Evolutionary conservation across 1,140 invertebrate genomes (phyloP), one percentile per base, ranked within the genome.

Genomic region (Acromyrmex heyeri): DNA sequence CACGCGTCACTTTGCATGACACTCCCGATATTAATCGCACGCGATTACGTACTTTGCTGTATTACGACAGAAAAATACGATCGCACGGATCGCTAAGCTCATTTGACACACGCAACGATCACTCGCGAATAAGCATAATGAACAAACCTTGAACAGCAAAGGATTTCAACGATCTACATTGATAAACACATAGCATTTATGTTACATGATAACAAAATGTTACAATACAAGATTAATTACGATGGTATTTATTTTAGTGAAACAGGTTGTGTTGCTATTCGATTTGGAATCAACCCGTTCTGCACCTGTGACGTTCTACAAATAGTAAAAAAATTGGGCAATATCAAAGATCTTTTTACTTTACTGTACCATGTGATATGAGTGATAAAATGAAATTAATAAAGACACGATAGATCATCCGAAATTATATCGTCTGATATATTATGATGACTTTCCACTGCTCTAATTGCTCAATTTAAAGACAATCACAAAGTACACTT

Each of bases 1-100:
- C 62, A 24, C 62, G 18, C 30, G 30, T 65, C 30, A 34, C 30
- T 65, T 65, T 65, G 27, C 18, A 65, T 16, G 62, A 30, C 62
- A 65, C 30, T 65, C 62, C 27, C 62, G 62, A 34, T 65, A 65
- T 65, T 34, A 65, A 65, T 34, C 62, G 3, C 62, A 65, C 62
- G 62, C 30, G 62, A 65, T 34, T 65, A 65, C 8, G 18, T 65
- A 34, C 62, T n/a, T 34, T 64, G 6, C 16, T 64, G 3, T 65
- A 65, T 3, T 65, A 27, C 8, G 18, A 65, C 18, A 34, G 16
- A 64, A 65, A 62, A 65, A 65, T 65, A 34, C 62, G 2, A 65
- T n/a, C 18, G 30, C 18, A 12, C 30, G 7, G 30, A 34, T 65
- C 62, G 18, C 61, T 64, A 64, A 64, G 16, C 30, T 16, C 16